Percentiles rank a stretch among this genome's conserved stretches.
Conservation (phyloP, 2,113 vertebrate genomes). For the Syngnathus scovelli region DNA sequence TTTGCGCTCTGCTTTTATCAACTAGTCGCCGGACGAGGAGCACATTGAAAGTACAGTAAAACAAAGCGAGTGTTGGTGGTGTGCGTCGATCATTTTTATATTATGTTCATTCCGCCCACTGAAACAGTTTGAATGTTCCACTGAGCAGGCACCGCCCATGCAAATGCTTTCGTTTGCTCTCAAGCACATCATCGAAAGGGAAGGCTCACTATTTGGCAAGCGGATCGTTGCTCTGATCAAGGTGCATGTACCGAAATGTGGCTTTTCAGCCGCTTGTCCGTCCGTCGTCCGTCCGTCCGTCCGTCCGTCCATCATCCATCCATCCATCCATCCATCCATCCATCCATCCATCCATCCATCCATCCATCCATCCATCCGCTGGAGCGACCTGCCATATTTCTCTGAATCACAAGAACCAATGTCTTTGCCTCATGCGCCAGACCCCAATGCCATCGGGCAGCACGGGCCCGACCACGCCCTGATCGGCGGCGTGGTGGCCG, state of each 20-base stretch:
- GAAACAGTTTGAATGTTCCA: neutral
- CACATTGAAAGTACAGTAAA: neutral
- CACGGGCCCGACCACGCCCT: conserved; percentile 89
- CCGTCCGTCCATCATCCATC: too few species aligned
- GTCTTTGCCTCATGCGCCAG: conserved; percentile 53
- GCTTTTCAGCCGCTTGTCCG: too few species aligned
- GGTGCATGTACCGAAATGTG: too few species aligned
- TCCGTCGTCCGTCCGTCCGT: too few species aligned
- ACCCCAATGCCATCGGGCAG: conserved; percentile 89
- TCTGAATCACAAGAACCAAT: too few species aligned
- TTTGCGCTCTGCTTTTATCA: conserved; percentile 9
- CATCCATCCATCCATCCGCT: too few species aligned
- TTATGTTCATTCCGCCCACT: neutral
- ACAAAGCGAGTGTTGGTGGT: neutral
- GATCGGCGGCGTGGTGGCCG: conserved; percentile 95
- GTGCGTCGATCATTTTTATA: too few species aligned
- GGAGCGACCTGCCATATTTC: too few species aligned
- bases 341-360: too few species aligned
- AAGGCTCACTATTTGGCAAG: neutral
- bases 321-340: too few species aligned
- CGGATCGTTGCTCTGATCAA: neutral
- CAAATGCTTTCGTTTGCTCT: neutral
- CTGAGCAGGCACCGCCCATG: neutral
- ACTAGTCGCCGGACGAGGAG: neutral
- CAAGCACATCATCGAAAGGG: neutral